Conservation (phyloP, 2,113 vertebrate genomes). For the Elaphurus davidianus region DNA sequence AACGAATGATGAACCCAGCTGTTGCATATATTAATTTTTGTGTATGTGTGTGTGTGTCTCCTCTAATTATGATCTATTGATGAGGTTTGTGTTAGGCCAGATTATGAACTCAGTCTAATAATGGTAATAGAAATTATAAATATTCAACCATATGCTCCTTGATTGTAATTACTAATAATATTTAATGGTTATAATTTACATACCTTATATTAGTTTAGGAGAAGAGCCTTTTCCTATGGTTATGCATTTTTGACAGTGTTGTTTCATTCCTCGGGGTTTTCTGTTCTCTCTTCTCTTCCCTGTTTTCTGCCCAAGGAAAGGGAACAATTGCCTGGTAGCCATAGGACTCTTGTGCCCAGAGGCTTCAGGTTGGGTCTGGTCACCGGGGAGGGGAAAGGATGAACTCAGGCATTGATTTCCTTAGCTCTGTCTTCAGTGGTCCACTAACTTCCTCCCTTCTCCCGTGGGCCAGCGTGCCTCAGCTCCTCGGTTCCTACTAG, state of each 20-base stretch:
- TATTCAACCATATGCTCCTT: neutral
- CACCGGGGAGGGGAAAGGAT: neutral
- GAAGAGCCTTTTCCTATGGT: neutral
- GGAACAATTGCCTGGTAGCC: neutral
- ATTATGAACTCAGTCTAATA: neutral
- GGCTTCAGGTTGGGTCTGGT: neutral
- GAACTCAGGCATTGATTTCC: neutral
- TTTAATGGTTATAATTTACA: neutral
- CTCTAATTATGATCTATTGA: neutral
- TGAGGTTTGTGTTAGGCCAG: neutral
- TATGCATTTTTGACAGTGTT: neutral
- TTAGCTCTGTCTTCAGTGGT: neutral
- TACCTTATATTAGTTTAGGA: neutral
- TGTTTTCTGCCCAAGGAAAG: neutral
- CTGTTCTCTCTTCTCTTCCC: neutral
- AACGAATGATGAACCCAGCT: conserved; percentile 42
- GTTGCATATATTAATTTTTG: conserved; percentile 47
- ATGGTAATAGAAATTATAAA: neutral
- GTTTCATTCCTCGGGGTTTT: neutral
- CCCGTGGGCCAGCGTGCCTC: neutral
- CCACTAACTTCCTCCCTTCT: neutral
- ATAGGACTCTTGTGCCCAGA: neutral
- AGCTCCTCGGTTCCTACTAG: neutral
- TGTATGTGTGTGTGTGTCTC: neutral
- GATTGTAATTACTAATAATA: neutral